Evolutionary conservation across 2,888 invertebrate species (phyloP).

Genomic region (Tipula vernalis): DNA sequence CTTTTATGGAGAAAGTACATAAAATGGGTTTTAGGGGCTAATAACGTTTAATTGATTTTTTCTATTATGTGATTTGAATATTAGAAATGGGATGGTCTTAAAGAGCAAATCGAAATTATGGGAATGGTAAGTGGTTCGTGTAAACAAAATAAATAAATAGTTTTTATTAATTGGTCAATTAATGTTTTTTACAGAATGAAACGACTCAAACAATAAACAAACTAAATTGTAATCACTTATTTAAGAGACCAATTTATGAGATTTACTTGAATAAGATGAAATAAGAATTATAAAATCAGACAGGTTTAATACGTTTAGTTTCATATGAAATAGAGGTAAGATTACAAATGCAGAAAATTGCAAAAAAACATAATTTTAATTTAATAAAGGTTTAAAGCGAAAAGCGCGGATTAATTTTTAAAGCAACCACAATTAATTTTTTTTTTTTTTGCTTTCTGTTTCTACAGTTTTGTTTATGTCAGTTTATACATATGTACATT

Average conservation of each 20-base stretch:
- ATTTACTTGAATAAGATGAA: neutral
- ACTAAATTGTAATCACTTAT: neutral
- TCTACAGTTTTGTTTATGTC: neutral
- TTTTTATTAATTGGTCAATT: neutral
- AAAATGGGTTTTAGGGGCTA: neutral
- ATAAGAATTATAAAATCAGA: neutral
- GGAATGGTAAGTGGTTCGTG: neutral
- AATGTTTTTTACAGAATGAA: neutral
- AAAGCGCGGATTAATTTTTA: neutral
- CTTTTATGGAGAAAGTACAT: neutral
- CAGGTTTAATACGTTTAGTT: neutral
- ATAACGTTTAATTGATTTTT: neutral
- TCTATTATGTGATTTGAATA: neutral
- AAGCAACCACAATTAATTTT: neutral
- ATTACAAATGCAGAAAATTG: neutral
- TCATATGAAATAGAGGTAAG: neutral
- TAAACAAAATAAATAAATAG: neutral
- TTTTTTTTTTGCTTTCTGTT: neutral
- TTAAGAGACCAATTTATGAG: neutral
- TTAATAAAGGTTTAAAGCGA: neutral
- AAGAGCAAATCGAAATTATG: neutral
- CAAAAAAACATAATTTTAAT: neutral
- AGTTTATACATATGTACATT: neutral
- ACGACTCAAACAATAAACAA: neutral
- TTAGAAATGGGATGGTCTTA: neutral